These are phyloP conservation scores for Phortica okadai DNA, from an alignment of 2,888 invertebrate genomes.

Conservation along the genomic window DNA sequence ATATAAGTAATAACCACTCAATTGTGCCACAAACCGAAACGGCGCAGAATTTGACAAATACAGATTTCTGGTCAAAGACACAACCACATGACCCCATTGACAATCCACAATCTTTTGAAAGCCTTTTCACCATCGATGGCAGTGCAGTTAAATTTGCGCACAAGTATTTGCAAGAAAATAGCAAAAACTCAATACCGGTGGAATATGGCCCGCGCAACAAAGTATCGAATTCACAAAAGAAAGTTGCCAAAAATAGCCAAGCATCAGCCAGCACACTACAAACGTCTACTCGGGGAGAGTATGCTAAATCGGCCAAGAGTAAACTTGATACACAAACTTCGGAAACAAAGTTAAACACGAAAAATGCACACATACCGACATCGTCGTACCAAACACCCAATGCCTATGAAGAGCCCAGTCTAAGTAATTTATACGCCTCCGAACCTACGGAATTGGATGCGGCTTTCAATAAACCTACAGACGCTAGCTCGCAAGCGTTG, in stretches of 20 bases:
- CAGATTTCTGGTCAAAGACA: neutral
- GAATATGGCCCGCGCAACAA: neutral
- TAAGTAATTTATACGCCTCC: neutral
- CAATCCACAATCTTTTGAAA: constrained; percentile 23
- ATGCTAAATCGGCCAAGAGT: neutral
- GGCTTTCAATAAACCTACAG: neutral
- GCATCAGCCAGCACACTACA: neutral
- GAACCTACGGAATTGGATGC: neutral
- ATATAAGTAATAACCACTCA: neutral
- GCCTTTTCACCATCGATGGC: constrained; percentile 20
- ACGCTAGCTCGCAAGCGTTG: neutral
- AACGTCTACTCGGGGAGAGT: neutral
- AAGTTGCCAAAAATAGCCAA: neutral
- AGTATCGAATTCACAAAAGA: neutral
- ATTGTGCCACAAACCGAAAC: neutral
- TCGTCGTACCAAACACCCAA: neutral
- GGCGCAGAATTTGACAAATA: neutral
- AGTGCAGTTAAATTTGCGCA: neutral
- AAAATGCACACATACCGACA: constrained; percentile 36
- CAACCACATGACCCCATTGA: neutral
- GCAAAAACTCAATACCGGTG: neutral
- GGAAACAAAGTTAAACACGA: too few species aligned
- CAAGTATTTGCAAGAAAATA: neutral
- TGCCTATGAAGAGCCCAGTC: neutral
- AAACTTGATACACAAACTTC: too few species aligned